A percentile compares a stretch with the other conserved stretches of the same genome.
These are phyloP conservation scores for Malurus leucopterus DNA, from an alignment of 2,797 vertebrate species.

Conservation along the genomic window DNA sequence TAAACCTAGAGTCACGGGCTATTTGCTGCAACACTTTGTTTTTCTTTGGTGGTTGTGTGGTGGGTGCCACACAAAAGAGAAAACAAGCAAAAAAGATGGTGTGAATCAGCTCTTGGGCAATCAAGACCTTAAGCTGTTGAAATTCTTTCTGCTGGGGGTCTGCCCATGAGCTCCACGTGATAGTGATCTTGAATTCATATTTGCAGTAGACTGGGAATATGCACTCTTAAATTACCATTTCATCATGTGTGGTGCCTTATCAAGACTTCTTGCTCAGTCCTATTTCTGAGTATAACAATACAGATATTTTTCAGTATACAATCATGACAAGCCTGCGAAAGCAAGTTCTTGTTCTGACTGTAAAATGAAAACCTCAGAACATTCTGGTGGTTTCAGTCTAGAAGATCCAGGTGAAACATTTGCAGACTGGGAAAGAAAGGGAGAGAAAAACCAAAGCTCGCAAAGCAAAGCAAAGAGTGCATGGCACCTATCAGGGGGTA, in stretches of 20 bases:
- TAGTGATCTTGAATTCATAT: background rate
- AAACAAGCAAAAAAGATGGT: background rate
- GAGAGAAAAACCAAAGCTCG: background rate
- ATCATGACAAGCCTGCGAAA: background rate
- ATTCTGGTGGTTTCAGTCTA: background rate
- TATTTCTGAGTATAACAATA: background rate
- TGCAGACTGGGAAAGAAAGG: background rate
- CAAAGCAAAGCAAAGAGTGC: background rate
- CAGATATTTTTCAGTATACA: background rate
- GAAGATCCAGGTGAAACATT: background rate
- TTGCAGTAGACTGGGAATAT: background rate
- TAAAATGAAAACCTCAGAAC: background rate
- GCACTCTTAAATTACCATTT: background rate
- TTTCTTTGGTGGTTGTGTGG: background rate
- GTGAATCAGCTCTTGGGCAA: background rate
- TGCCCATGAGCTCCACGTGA: background rate
- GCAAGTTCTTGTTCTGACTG: background rate
- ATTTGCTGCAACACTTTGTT: background rate
- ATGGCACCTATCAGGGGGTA: background rate
- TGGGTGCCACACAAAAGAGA: background rate
- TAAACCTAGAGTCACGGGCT: background rate
- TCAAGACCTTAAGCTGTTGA: background rate
- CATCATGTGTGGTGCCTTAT: fast-evolving
- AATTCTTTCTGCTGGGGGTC: background rate
- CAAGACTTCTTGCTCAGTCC: background rate